Evolutionary conservation across 2,888 invertebrate species (phyloP).

Genomic region (Tetragonula carbonaria): DNA sequence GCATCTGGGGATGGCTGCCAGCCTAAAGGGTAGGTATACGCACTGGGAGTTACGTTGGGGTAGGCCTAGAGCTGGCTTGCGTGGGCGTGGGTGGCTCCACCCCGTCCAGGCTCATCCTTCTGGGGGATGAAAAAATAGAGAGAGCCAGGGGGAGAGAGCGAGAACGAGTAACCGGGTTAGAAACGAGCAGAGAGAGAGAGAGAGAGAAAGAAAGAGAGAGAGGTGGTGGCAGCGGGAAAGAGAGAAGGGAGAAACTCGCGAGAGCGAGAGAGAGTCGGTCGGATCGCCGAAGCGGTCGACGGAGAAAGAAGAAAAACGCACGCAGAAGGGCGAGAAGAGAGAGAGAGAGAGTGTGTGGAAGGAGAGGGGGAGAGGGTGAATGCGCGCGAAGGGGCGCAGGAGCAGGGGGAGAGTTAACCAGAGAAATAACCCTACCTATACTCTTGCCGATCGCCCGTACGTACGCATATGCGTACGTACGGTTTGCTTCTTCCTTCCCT

Average conservation of each 20-base stretch:
- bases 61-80: constrained; percentile 78
- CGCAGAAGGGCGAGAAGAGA: background rate
- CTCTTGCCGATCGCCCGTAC: constrained; percentile 59
- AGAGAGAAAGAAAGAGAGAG: constrained; percentile 13
- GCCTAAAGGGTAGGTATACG: constrained; percentile 72
- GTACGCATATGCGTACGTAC: constrained; percentile 54
- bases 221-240: background rate
- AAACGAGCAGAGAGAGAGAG: constrained; percentile 25
- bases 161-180: constrained; percentile 14
- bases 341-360: background rate
- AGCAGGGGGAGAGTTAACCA: constrained; percentile 34
- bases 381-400: background rate
- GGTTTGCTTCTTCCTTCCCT: constrained; percentile 37
- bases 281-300: background rate
- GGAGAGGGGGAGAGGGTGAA: constrained; percentile 16
- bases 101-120: constrained; percentile 78
- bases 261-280: constrained; percentile 3
- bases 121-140: constrained; percentile 71
- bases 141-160: constrained; percentile 53
- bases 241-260: constrained; percentile 13
- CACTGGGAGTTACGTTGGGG: constrained; percentile 78
- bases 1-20: constrained; percentile 76
- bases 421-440: constrained; percentile 63
- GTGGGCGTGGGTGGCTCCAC: constrained; percentile 80
- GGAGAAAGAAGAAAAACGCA: background rate